Conservation (phyloP, 2,888 invertebrate species). For the Leptopilina drosophilae region DNA sequence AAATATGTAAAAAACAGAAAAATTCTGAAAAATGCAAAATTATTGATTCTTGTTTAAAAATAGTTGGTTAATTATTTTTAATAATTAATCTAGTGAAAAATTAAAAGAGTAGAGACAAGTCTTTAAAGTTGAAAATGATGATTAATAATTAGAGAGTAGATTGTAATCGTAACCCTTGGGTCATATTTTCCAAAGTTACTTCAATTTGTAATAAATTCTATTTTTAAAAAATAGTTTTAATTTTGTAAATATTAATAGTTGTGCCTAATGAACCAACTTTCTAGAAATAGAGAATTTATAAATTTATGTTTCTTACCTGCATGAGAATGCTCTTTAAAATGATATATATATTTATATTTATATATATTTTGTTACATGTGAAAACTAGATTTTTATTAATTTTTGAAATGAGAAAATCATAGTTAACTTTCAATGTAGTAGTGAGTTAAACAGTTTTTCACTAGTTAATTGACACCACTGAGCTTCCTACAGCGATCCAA, state of each 20-base stretch:
- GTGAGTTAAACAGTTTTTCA: constrained; percentile 16
- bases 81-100: neutral
- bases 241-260: constrained; percentile 16
- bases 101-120: no score
- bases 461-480: constrained; percentile 37
- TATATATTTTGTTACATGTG: neutral
- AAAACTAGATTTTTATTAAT: neutral
- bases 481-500: constrained; percentile 48
- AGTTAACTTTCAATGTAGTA: neutral
- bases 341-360: neutral
- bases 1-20: no score
- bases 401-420: neutral
- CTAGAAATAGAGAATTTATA: neutral
- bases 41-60: no score
- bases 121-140: no score
- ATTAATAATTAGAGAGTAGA: no score
- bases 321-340: constrained; percentile 69
- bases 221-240: no score
- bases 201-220: no score
- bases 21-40: no score
- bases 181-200: no score
- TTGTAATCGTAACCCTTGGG: no score
- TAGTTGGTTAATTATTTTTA: no score
- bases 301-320: constrained; percentile 57
- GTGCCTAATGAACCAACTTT: constrained; percentile 54